Evolutionary conservation across 2,113 vertebrate genomes (phyloP), one percentile per base, ranked within the genome.

Genomic region (Odocoileus virginianus): DNA sequence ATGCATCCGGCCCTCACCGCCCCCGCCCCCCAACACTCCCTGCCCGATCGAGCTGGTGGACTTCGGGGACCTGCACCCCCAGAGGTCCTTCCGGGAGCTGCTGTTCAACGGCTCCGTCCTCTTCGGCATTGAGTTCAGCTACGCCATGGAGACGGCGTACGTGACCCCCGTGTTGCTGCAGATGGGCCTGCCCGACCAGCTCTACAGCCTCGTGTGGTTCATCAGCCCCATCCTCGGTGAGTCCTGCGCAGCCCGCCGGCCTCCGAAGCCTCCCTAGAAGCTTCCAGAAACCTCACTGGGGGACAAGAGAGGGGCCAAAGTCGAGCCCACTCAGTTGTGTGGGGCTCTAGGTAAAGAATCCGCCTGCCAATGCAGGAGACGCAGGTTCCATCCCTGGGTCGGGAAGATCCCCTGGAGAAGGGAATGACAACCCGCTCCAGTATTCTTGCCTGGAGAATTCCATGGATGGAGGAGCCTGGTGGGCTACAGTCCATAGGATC

Each of bases 151-250:
- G 98, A 99, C 99, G 0, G 99, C 99, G 0, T 99, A 99, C 6
- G 99, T 99, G 85, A 99, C 99, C 0, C 99, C 99, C 0, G 99
- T 99, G 79, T 99, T 99, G 33, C 99, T 99, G 1, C 99, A 99
- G 98, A 99, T 99, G 99, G 99, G 99, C 40, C 98, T 99, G 50
- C 99, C 99, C 0, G 99, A 99, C 98, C 99, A 99, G 58, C 99
- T 99, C 81, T 99, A 99, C 98, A 99, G 99, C 96, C 99, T 99
- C 95, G 99, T 99, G 96, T 99, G 99, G 99, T 99, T 99, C 97
- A 99, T 99, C 97, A 99, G 99, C 98, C 99, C 99, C 83, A 99
- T 99, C 98, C 98, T 99, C 74, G 99, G 99, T 99, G 98, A 99
- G 54, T 33, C 79, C 19, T 21, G 12, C 1, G 0, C 50, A 23